A percentile compares a stretch with the other conserved stretches of the same genome.
Evolutionary conservation across 2,888 invertebrate genomes (phyloP).

Genomic region (Carabus problematicus): DNA sequence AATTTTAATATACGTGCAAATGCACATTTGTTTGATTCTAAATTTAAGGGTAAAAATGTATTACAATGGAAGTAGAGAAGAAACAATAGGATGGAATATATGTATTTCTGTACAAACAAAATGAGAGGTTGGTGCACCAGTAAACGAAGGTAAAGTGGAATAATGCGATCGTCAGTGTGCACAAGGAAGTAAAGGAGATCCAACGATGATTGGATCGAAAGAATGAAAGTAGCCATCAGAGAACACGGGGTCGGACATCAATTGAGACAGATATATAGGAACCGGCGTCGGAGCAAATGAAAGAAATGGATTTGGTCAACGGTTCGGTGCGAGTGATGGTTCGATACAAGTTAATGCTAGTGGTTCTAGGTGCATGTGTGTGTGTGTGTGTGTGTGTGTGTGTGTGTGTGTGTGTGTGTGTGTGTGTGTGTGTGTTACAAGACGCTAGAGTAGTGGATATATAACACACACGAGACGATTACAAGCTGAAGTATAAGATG

Average conservation of each 20-base stretch:
- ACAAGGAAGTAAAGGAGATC: slow-evolving; percentile 20
- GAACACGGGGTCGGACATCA: slow-evolving; percentile 1
- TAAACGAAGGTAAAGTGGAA: slow-evolving; percentile 34
- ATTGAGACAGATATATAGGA: slow-evolving; percentile 5
- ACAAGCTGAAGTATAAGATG: slow-evolving; percentile 18
- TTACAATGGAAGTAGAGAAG: no score
- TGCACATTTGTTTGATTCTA: no score
- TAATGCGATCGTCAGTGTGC: slow-evolving; percentile 34
- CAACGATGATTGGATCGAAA: slow-evolving; percentile 4
- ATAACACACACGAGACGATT: slow-evolving; percentile 15
- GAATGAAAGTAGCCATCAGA: slow-evolving; percentile 8
- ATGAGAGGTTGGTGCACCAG: no score
- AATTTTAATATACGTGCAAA: no score
- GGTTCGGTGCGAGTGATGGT: background rate
- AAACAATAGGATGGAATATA: no score
- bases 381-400: background rate
- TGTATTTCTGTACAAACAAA: no score
- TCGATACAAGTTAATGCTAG: background rate
- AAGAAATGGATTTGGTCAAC: no score
- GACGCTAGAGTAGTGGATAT: no score
- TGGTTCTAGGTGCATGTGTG: background rate
- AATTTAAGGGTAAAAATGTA: no score
- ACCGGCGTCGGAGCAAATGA: background rate
- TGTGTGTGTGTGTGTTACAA: background rate
- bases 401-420: background rate